Percentiles rank a stretch among this genome's conserved stretches.
Conservation (phyloP, 2,113 vertebrate species). For the Harpagus bidentatus region DNA sequence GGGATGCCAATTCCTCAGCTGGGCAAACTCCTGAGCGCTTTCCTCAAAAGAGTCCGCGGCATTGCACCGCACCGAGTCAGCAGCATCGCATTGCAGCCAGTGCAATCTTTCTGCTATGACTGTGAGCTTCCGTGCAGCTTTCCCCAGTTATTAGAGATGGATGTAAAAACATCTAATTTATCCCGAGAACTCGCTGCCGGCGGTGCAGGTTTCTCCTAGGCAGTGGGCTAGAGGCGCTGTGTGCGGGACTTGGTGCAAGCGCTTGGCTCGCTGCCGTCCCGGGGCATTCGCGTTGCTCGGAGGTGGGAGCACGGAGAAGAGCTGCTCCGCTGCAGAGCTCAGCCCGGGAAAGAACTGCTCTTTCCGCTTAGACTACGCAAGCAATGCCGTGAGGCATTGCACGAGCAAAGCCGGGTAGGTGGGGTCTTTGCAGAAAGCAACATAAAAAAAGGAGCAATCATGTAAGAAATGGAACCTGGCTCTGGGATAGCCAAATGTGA, state of each 20-base stretch:
- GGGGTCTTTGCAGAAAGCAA: not conserved
- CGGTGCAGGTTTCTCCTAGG: too few relatives aligned
- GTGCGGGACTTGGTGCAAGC: not conserved
- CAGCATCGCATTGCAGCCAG: not conserved
- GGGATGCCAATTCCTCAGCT: not conserved
- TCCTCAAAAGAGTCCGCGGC: not conserved
- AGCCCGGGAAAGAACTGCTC: not conserved
- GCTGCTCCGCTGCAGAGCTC: not conserved
- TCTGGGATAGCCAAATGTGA: too few relatives aligned
- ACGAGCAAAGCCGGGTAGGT: too few relatives aligned
- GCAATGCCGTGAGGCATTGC: not conserved
- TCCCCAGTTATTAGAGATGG: not conserved
- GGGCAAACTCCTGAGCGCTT: too few relatives aligned
- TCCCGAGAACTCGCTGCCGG: not conserved
- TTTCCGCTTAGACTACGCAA: not conserved
- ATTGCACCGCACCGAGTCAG: too few relatives aligned
- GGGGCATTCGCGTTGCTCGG: accelerated
- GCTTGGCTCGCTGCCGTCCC: not conserved
- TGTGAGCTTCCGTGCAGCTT: not conserved
- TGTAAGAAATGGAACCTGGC: not conserved
- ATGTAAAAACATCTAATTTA: not conserved
- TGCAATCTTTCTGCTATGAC: not conserved
- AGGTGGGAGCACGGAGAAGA: not conserved
- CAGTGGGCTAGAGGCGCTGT: not conserved
- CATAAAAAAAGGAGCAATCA: not conserved